Evolutionary conservation across 2,113 vertebrate genomes (phyloP), one percentile per base, ranked within the genome.

Genomic region (Tamias sibiricus): DNA sequence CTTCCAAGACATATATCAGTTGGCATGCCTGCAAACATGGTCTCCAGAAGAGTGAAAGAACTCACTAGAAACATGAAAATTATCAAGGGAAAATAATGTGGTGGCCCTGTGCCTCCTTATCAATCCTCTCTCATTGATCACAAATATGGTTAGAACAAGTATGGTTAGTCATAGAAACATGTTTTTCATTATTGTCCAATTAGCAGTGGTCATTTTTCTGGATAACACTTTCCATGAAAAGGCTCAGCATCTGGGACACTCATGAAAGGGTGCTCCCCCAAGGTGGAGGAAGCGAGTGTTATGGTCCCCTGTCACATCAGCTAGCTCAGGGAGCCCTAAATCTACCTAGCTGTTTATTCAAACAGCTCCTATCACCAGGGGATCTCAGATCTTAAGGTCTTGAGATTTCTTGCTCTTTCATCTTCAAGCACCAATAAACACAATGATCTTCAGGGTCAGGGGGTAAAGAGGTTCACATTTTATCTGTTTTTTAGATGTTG

Each of bases 401-500:
- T 40, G 3, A 85, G 52, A 75, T 94, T 76, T 89, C 72, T 57
- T 44, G 42, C 17, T 83, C 54, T 94, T 92, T 8, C 1, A 66
- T 40, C 52, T 28, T 89, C 74, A 75, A 92, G 42, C 13, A 42
- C 90, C 49, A 42, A 90, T 85, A 94, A 92, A 80, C 59, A 87
- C 28, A 82, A 81, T 28, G 24, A 95, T 85, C 71, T 64, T 24
- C 14, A 40, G 72, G 84, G 94, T 47, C 84, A 90, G 19, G n/a
- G 62, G 37, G n/a, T 90, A 66, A 95, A 85, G 71, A 94, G 32
- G 44, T 81, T 84, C 82, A 57, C 4, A 16, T 72, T 84, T 94
- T 96, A 97, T 92, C 49, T 91, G 74, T 28, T n/a, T 68, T 94
- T 88, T 37, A 57, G 94, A 82, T 75, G 64, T 20, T 44, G 91